Conservation (phyloP, 1,140 invertebrate species). For the Trinorchestia longiramus region DNA sequence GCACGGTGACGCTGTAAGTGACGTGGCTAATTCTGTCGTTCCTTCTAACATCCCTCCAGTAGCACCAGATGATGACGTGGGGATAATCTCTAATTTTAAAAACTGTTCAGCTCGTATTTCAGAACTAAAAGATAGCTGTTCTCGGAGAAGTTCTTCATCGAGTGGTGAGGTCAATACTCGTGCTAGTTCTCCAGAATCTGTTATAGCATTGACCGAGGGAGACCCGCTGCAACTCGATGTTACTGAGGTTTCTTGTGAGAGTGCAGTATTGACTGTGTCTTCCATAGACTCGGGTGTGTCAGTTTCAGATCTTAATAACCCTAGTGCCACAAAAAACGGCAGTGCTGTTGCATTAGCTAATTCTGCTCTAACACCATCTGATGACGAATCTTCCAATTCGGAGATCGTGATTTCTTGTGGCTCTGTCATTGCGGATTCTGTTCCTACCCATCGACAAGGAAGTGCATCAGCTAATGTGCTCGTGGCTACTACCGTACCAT, state of each 20-base stretch:
- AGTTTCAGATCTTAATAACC: background rate
- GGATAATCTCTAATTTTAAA: background rate
- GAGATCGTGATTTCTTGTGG: background rate
- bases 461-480: background rate
- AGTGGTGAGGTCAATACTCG: background rate
- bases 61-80: background rate
- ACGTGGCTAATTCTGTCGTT: background rate
- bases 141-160: background rate
- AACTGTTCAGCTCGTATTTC: background rate
- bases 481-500: background rate
- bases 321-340: background rate
- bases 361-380: background rate
- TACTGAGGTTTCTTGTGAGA: background rate
- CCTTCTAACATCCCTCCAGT: background rate
- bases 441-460: background rate
- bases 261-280: background rate
- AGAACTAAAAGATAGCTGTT: background rate
- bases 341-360: background rate
- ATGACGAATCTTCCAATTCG: conserved; percentile 17
- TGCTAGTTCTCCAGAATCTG: background rate
- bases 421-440: background rate
- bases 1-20: background rate
- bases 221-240: background rate
- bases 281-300: background rate
- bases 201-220: background rate